Base-by-base conservation (phyloP, 2,888 invertebrate genomes). In the Eupithecia vulgata region DNA sequence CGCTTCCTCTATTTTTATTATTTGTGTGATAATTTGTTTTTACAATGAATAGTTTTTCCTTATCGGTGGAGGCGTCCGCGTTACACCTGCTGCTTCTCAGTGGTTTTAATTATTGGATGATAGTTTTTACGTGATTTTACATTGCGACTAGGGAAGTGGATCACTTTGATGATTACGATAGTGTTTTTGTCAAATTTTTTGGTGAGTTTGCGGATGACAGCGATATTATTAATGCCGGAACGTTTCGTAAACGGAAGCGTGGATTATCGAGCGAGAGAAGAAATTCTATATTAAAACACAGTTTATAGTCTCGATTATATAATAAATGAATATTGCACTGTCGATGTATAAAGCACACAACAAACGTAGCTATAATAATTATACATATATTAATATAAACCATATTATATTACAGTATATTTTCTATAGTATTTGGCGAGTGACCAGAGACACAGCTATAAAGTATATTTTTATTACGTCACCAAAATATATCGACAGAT, bases 1-100 rank as follows among this genome's bases (percentile, higher is more conserved):
- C 94, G 90, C 89, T 94, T 93, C 94, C 93, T 92, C 91, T 88
- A 87, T 90, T 90, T 89, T 90, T 92, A 91, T 90, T 93, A 91
- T 88, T 91, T 92, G 86, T 88, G 88, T 84, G 87, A 92, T 90
- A 90, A 90, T 93, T 93, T 90, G 92, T 93, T 93, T 93, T 93
- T 93, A 90, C 87, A 88, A 87, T 85, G 86, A 86, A 83, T 84
- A 84, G 86, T 90, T 90, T 90, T 91, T 90, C 88, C 83, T 85
- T 83, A 83, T 83, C 81, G 79, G 69, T 76, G 75, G 62, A 42
- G 40, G n/a, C 68, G 25, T 2, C 42, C 25, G 25, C 71, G 71
- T 78, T 79, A 83, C 91, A 89, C 89, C 90, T 91, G 91, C 83
- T 83, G 80, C 84, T 80, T 81, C 84, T 83, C 81, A 83, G 82